A percentile compares a stretch with the other conserved stretches of the same genome.
Evolutionary conservation across 2,888 invertebrate genomes (phyloP).

Genomic region (Heteromurus nitidus): DNA sequence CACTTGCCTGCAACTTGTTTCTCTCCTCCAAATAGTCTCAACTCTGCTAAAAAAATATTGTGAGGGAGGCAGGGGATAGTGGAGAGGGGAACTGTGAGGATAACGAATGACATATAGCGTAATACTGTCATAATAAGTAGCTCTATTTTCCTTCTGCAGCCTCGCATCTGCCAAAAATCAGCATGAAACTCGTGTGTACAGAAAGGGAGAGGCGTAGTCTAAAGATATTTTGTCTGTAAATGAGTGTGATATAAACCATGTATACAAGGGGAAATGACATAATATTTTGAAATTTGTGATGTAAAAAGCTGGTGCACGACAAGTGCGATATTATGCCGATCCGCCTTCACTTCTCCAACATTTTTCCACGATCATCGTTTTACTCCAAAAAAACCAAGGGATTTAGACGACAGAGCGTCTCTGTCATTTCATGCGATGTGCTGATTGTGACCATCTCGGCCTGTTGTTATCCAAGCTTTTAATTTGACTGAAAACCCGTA

Average conservation of each 20-base stretch:
- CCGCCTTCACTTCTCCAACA: background rate
- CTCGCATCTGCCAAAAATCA: constrained; percentile 49
- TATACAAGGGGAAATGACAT: constrained; percentile 18
- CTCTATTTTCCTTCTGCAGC: background rate
- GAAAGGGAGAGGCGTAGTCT: background rate
- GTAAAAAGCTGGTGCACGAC: constrained; percentile 5
- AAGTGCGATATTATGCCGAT: constrained; percentile 15
- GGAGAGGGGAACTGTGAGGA: constrained; percentile 9
- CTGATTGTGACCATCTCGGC: too few relatives aligned
- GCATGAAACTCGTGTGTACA: background rate
- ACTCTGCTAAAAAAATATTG: background rate
- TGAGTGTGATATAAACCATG: constrained; percentile 6
- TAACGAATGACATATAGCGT: constrained; percentile 25
- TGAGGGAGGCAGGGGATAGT: background rate
- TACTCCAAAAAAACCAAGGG: too few relatives aligned
- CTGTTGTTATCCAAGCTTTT: too few relatives aligned
- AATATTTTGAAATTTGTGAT: constrained; percentile 34
- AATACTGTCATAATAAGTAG: constrained; percentile 35
- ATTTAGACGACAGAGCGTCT: too few relatives aligned
- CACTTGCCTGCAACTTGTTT: constrained; percentile 8
- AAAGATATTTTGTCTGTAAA: background rate
- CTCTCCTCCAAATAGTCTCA: background rate
- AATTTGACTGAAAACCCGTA: too few relatives aligned
- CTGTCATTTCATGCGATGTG: too few relatives aligned
- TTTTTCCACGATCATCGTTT: too few relatives aligned